Evolutionary conservation across 2,888 invertebrate species (phyloP).

Genomic region (Mantis religiosa): DNA sequence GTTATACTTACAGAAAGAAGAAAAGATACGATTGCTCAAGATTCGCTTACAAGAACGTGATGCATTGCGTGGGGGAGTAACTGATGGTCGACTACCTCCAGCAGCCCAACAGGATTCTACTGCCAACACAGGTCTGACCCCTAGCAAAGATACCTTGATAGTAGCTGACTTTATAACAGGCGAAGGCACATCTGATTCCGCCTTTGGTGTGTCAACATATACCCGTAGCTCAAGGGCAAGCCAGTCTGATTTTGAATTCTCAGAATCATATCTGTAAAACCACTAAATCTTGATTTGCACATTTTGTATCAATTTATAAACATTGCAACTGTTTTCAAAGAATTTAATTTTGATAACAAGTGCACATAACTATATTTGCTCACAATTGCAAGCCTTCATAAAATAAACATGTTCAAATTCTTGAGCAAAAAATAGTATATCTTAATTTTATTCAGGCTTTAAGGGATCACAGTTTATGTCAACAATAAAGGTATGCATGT

Average conservation of each 20-base stretch:
- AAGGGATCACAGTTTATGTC: background rate
- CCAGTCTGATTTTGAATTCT: conserved; percentile 83
- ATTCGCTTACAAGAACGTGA: conserved; percentile 77
- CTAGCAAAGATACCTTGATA: conserved; percentile 72
- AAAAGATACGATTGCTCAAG: conserved; percentile 77
- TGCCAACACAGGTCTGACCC: conserved; percentile 44
- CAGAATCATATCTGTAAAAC: conserved; percentile 75
- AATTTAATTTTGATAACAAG: background rate
- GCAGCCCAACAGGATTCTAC: conserved; percentile 34
- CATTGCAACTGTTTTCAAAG: background rate
- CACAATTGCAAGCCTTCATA: background rate
- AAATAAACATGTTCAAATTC: background rate
- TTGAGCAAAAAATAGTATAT: background rate
- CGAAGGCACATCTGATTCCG: conserved; percentile 76
- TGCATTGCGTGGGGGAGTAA: conserved; percentile 47
- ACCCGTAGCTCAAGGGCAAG: conserved; percentile 79
- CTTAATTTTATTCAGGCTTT: background rate
- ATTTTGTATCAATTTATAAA: background rate
- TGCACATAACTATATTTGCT: background rate
- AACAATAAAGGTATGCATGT: too few relatives aligned
- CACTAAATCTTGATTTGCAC: background rate
- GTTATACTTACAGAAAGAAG: conserved; percentile 69
- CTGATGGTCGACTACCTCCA: conserved; percentile 28
- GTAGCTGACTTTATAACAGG: conserved; percentile 71
- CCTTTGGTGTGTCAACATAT: conserved; percentile 68